Evolutionary conservation across 2,113 vertebrate species (phyloP).

Genomic region (Neoarius graeffei): DNA sequence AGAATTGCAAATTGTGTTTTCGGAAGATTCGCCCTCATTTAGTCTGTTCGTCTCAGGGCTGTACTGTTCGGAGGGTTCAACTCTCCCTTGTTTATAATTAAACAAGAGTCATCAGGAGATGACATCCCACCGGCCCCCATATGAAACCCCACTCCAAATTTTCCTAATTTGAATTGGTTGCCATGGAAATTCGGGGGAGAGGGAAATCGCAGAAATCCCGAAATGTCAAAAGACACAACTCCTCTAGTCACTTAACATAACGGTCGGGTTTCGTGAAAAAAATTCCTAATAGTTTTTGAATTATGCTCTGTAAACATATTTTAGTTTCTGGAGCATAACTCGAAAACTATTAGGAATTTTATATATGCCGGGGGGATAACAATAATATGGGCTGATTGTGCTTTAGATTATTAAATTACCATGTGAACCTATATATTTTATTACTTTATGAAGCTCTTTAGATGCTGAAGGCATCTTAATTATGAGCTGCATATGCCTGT

Average conservation of each 20-base stretch:
- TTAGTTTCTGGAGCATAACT: too few relatives aligned
- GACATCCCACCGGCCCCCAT: too few relatives aligned
- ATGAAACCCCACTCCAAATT: too few relatives aligned
- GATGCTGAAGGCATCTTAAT: neutral
- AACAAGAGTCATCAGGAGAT: neutral
- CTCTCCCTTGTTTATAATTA: neutral
- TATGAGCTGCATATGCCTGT: neutral
- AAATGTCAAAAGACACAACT: too few relatives aligned
- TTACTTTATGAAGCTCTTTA: neutral
- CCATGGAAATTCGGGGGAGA: too few relatives aligned
- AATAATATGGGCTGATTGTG: neutral
- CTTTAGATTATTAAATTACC: neutral
- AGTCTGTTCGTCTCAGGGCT: neutral
- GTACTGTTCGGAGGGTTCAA: neutral
- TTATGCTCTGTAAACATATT: too few relatives aligned
- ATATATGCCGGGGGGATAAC: neutral
- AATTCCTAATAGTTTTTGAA: too few relatives aligned
- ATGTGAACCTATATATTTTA: neutral
- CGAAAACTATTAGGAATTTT: too few relatives aligned
- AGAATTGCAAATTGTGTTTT: conserved; percentile 11
- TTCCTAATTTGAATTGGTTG: too few relatives aligned
- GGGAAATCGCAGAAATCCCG: too few relatives aligned
- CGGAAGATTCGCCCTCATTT: neutral
- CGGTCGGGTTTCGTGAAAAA: too few relatives aligned
- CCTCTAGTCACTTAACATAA: too few relatives aligned